Base-by-base conservation (phyloP, 35 echinoderm and acorn worm genomes). In the Ophioderma brevispina region DNA sequence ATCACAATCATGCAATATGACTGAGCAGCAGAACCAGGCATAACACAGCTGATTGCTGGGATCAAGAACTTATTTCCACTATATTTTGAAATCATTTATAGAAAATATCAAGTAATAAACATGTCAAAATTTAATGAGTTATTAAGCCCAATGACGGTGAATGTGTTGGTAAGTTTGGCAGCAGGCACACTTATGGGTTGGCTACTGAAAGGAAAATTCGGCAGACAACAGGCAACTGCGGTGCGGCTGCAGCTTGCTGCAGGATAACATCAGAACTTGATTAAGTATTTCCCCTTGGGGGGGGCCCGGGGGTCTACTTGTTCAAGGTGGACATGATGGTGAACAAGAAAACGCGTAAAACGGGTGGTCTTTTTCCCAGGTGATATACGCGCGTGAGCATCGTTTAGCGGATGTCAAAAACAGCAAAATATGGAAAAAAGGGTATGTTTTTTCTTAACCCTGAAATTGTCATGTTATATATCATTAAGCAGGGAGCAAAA, bases 101-200 rank as follows among this genome's bases (percentile, higher is more conserved):
- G 75, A 8, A 17, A 46, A 4, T 8, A 46, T 8, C 41, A 46
- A 4, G 5, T 4, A 46, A 46, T 46, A 25, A 70, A 8, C 23
- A 85, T 87, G 76, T 39, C 75, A 25, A 76, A 78, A 41, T 32
- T 76, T 46, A 75, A 41, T 33, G 85, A 78, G n/a, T 0, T 78
- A 1, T 38, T 87, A 5, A 76, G 39, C 43, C 89, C 96, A 21
- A 80, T 91, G 80, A 98, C 89, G 63, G 78, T 98, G 17, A 98
- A 98, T 82, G 32, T 98, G 35, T 37, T 98, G 32, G 76, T 94
- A 18, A 98, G 96, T 82, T 94, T 98, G 92, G 92, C 88, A 28
- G 92, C 92, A 35, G 96, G 96, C 35, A 88, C 82, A 13, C 25
- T 98, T 33, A 37, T 98, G 35, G 96, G 96, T 28, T 98, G 96